Conservation (phyloP, 2,113 vertebrate species). For the Myrmecobius fasciatus region DNA sequence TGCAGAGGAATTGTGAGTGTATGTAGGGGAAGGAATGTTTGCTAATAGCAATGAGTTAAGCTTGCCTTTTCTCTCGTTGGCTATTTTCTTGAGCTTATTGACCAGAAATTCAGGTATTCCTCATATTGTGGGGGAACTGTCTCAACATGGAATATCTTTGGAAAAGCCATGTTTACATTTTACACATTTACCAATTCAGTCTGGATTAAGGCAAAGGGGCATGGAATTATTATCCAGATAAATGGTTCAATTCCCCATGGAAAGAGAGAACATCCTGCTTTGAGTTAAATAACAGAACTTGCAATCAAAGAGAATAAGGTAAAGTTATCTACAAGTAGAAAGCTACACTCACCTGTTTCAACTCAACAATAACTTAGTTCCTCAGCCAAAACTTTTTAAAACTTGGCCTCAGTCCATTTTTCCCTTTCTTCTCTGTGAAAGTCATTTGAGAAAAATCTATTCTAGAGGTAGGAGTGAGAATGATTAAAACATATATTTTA, state of each 20-base stretch:
- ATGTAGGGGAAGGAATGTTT: not conserved
- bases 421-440: conserved; percentile 42
- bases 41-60: not conserved
- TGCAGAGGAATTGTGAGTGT: not conserved
- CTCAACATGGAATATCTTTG: not conserved
- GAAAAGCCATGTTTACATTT: not conserved
- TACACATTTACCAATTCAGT: not conserved
- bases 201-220: not conserved
- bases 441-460: conserved; percentile 43
- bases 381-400: conserved; percentile 59
- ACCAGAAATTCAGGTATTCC: not conserved
- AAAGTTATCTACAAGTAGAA: conserved; percentile 53
- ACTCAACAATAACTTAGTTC: conserved; percentile 46
- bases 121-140: not conserved
- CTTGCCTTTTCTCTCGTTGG: not conserved
- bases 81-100: not conserved
- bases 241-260: not conserved
- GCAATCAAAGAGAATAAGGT: conserved; percentile 23
- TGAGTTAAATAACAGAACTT: conserved; percentile 8
- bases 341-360: conserved; percentile 53
- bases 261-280: not conserved
- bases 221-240: conserved; percentile 17
- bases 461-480: conserved; percentile 53
- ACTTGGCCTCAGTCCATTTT: conserved; percentile 14
- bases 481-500: conserved; percentile 62